Base-by-base conservation (phyloP, 2,797 vertebrate species). In the Miichthys miiuy region DNA sequence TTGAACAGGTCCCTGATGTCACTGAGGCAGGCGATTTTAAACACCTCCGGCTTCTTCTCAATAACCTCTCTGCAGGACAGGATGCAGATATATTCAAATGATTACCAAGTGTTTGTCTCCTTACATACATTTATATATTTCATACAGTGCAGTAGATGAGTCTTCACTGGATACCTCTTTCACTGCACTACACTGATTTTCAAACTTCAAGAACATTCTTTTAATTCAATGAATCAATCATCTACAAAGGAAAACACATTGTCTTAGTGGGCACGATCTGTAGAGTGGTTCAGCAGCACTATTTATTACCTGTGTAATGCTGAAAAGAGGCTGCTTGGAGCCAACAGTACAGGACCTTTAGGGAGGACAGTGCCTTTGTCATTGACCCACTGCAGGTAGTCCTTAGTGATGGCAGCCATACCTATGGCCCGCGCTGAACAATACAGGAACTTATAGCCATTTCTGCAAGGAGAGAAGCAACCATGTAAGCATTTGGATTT, bases 361-460 rank as follows among this genome's bases (percentile, higher is more conserved):
- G 98, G 98, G n/a, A 99, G 96, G 51, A 94, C 94, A 0, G 90
- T 97, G 81, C 97, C 97, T 68, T 92, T 89, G 54, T 99, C 97
- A 6, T 95, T 97, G 79, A 99, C 97, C 96, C 98, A 97, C 79
- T 94, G 94, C 58, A 99, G 93, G 91, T 98, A 99, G 56, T 95
- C 95, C 79, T 98, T 99, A 60, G 98, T 99, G 90, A 98, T 96
- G 84, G 96, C 94, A 0, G 98, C 97, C 97, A 98, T 97, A 74
- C 98, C 97, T 0, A 99, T 98, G 0, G 98, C 96, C 69, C 97
- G 95, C 0, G 97, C 97, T 0, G 98, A 99, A 85, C 98, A 99
- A 85, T 99, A 99, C 77, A 99, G 94, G 92, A 99, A 98, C 90
- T 97, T 99, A 87, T 98, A 99, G 58, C 98, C 97, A 0, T 99